Evolutionary conservation across 2,888 invertebrate genomes (phyloP).

Genomic region (Ornithoptera alexandrae): DNA sequence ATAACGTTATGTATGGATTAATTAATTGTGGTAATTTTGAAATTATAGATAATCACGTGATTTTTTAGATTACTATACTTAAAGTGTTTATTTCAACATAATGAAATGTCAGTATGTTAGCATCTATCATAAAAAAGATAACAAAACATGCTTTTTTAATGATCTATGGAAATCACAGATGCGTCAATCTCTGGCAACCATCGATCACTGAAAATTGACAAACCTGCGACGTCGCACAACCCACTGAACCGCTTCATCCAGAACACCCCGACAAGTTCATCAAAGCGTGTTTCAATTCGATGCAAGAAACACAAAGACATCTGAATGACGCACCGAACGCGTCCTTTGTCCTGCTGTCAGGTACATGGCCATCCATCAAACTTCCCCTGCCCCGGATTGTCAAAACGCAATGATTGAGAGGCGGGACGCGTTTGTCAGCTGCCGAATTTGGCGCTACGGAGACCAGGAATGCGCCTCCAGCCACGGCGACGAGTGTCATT

Average conservation of each 20-base stretch:
- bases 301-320: slow-evolving; percentile 24
- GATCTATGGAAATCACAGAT: slow-evolving; percentile 3
- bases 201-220: slow-evolving; percentile 22
- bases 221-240: slow-evolving; percentile 3
- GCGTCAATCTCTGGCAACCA: slow-evolving; percentile 1
- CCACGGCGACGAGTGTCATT: slow-evolving; percentile 30
- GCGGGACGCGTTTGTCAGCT: slow-evolving; percentile 40
- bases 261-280: slow-evolving; percentile 18
- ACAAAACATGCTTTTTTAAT: not conserved
- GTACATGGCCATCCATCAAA: slow-evolving; percentile 55
- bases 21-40: too few relatives aligned
- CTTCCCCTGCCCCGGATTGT: slow-evolving; percentile 33
- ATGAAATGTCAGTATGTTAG: too few relatives aligned
- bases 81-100: too few relatives aligned
- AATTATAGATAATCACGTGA: too few relatives aligned
- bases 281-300: slow-evolving; percentile 23
- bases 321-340: slow-evolving; percentile 16
- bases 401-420: slow-evolving; percentile 46
- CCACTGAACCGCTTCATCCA: not conserved
- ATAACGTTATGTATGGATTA: too few relatives aligned
- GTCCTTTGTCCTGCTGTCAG: slow-evolving; percentile 35
- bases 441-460: slow-evolving; percentile 46
- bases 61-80: too few relatives aligned
- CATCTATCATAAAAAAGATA: too few relatives aligned
- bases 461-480: slow-evolving; percentile 23